phyloP scores from a whole-genome alignment of 2,888 invertebrate species.

The Acanthosepion lycidas region DNA sequence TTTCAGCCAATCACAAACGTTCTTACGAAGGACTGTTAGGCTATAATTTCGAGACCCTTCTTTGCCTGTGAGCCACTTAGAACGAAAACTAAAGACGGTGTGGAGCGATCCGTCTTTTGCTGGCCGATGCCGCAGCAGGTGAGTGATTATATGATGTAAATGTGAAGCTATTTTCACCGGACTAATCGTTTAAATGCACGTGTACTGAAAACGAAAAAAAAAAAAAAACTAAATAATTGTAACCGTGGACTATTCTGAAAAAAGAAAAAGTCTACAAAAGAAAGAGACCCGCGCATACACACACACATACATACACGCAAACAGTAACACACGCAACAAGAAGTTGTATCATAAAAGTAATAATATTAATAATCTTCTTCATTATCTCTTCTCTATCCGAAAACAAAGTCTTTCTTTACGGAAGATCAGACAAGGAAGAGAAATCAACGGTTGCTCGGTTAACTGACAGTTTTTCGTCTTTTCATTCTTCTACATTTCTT shows the following conservation, averaged over 20 bases:
- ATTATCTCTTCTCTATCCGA: neutral
- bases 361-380: neutral
- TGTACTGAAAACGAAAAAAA: neutral
- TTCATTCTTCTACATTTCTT: neutral
- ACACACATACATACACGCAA: neutral
- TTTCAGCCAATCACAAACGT: neutral
- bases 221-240: neutral
- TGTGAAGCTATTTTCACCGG: neutral
- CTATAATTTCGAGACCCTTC: neutral
- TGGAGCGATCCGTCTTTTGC: neutral
- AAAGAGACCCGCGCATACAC: neutral
- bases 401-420: neutral
- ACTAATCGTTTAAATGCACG: neutral
- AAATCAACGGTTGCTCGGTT: neutral
- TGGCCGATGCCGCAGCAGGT: constrained; percentile 33
- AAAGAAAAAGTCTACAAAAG: neutral
- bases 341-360: neutral
- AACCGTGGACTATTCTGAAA: neutral
- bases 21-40: neutral
- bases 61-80: too few relatives aligned
- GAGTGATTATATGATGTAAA: neutral
- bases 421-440: neutral
- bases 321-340: neutral
- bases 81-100: neutral
- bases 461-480: neutral